Conservation (phyloP, 1,140 invertebrate genomes). For the Diabrotica undecimpunctata region DNA sequence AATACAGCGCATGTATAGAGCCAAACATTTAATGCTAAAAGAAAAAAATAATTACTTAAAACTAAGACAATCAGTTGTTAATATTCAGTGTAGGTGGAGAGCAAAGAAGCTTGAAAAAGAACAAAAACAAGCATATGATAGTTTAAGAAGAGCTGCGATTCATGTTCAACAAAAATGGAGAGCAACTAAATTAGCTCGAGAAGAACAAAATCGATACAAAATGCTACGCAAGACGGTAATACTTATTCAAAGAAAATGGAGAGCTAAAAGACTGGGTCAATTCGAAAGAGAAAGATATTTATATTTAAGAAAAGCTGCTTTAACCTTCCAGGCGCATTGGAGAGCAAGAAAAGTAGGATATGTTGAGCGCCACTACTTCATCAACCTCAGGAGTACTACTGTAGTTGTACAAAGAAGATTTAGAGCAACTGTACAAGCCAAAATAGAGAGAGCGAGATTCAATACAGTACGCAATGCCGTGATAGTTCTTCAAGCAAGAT, state of each 20-base stretch:
- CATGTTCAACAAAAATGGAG: constrained; percentile 17
- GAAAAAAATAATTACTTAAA: constrained; percentile 32
- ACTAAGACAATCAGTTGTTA: constrained; percentile 41
- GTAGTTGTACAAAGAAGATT: constrained; percentile 44
- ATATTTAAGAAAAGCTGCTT: constrained; percentile 37
- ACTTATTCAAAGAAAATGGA: constrained; percentile 38
- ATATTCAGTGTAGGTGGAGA: constrained; percentile 50
- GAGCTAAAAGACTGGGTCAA: constrained; percentile 36
- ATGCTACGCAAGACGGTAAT: constrained; percentile 33
- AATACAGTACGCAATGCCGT: constrained; percentile 35
- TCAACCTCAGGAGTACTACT: constrained; percentile 29
- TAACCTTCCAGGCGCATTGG: constrained; percentile 49
- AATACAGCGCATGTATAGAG: constrained; percentile 52
- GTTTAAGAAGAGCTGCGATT: constrained; percentile 7
- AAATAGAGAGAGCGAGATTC: constrained; percentile 42
- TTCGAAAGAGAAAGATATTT: constrained; percentile 31
- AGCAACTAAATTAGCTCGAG: constrained; percentile 8
- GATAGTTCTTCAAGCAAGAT: constrained; percentile 40
- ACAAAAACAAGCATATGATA: background rate
- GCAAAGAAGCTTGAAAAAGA: constrained; percentile 21
- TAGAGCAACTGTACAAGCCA: constrained; percentile 44
- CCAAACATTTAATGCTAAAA: constrained; percentile 42
- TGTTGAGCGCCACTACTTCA: constrained; percentile 16
- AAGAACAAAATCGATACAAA: constrained; percentile 38
- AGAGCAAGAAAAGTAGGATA: constrained; percentile 37